A percentile compares a stretch with the other conserved stretches of the same genome.
Conservation (phyloP, 2,797 vertebrate genomes). For the Acanthiza pusilla region DNA sequence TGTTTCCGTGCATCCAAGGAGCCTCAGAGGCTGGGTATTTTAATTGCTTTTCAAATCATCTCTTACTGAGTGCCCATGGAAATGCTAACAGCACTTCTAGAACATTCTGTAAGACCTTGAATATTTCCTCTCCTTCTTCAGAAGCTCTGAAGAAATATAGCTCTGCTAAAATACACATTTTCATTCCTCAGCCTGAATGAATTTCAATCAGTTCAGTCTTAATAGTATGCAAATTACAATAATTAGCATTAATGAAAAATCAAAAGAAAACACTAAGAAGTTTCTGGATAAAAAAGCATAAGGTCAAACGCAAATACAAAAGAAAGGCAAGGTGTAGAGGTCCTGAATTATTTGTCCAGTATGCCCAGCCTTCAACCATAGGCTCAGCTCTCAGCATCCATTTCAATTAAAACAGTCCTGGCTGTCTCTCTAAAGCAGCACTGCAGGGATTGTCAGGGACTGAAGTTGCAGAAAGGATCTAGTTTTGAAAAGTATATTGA, state of each 20-base stretch:
- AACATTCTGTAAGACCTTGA: slow-evolving; percentile 2
- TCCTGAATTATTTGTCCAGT: not conserved
- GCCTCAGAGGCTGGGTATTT: not conserved
- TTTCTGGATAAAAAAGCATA: not conserved
- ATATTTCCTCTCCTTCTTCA: not conserved
- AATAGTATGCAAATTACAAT: slow-evolving; percentile 32
- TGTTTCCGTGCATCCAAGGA: not conserved
- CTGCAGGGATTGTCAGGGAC: not conserved
- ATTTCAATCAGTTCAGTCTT: slow-evolving; percentile 22
- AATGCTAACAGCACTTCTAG: not conserved
- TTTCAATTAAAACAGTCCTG: not conserved
- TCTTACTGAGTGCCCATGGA: not conserved
- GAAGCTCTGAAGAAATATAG: not conserved
- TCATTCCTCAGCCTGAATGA: not conserved
- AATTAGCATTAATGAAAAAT: slow-evolving; percentile 41
- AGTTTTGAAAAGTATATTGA: slow-evolving; percentile 3
- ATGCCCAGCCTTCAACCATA: not conserved
- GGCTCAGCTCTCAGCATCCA: not conserved
- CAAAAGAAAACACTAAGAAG: not conserved
- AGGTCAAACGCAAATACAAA: slow-evolving; percentile 14
- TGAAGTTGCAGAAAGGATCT: not conserved
- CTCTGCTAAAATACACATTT: not conserved
- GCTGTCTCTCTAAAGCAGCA: not conserved
- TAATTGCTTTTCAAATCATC: slow-evolving; percentile 20
- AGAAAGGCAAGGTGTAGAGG: not conserved